Percentiles rank a stretch among this genome's conserved stretches.
Evolutionary conservation across 2,888 invertebrate species (phyloP).

Genomic region (Drosophila birchii): DNA sequence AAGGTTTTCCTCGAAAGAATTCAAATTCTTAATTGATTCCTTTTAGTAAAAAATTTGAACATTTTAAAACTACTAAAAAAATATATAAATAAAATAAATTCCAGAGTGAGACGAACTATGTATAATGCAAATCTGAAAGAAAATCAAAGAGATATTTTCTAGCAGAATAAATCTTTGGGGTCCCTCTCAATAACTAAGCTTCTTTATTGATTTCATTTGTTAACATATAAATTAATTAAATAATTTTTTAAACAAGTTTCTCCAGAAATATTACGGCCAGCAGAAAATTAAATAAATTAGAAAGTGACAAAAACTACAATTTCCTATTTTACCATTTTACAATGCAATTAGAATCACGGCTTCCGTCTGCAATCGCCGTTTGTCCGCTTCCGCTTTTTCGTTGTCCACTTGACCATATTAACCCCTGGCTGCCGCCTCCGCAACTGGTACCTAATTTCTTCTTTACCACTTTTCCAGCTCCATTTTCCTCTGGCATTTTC

Average conservation of each 20-base stretch:
- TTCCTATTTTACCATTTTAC: background rate
- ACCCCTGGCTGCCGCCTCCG: background rate
- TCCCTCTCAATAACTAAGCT: background rate
- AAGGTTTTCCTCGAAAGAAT: too few species aligned
- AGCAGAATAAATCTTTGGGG: background rate
- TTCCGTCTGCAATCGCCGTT: constrained; percentile 19
- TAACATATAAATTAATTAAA: background rate
- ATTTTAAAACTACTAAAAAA: too few species aligned
- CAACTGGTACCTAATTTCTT: background rate
- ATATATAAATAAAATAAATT: background rate
- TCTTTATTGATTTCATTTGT: background rate
- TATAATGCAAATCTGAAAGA: too few species aligned
- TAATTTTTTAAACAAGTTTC: background rate
- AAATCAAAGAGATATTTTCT: background rate
- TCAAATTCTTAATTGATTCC: too few species aligned
- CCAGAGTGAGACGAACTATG: too few species aligned
- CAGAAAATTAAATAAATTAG: background rate
- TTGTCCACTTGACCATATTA: constrained; percentile 13
- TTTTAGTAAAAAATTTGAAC: too few species aligned
- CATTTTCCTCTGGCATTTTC: constrained; percentile 32
- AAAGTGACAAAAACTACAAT: background rate
- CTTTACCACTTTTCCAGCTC: background rate
- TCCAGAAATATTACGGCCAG: too few species aligned
- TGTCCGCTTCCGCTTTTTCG: constrained; percentile 6
- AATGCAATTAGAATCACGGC: constrained; percentile 31